Evolutionary conservation across 2,113 vertebrate species (phyloP), one percentile per base, ranked within the genome.

Genomic region (Pimephales promelas): DNA sequence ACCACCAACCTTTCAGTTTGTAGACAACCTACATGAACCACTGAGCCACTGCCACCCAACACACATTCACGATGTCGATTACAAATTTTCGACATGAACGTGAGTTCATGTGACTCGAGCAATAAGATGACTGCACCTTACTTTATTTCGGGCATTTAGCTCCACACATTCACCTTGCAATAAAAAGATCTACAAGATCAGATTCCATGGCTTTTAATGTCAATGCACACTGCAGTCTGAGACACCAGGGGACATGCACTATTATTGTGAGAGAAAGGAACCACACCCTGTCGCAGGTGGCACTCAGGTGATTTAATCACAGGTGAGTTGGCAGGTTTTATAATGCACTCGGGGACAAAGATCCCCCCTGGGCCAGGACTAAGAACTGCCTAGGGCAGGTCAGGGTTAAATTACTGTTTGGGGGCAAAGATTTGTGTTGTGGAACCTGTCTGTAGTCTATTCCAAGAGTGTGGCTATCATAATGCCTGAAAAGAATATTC

Each of bases 241-340:
- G 76, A 74, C 77, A 13, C 49, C 49, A 28, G 14, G 49, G 57
- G 76, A 57, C 34, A 66, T 20, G 26, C 54, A 54, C 22, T 54
- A 82, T 54, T 68, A 70, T 68, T 83, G 86, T 85, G 61, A 81
- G 34, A 49, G 66, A 79, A 75, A 75, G 59, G 10, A 59, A 84
- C 86, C 81, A 79, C 80, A 20, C 76, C 84, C 81, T 85, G 43
- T 3, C 24, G 1, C 54, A 59, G 45, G 45, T 78, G 79, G 79
- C 45, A 52, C 64, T 70, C 64, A 7, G 70, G 34, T 59, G 26
- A 74, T 73, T 85, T 59, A 77, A 71, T 54, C 72, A 79, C 83
- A 61, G 54, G 66, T 84, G 62, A 40, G 64, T 5, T 7, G 5
- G 47, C 62, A 81, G 11, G 47, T 20, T 64, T 79, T 78, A 61